A percentile compares a stretch with the other conserved stretches of the same genome.
Evolutionary conservation across 2,113 vertebrate genomes (phyloP).

Genomic region (Muntiacus muntjak): DNA sequence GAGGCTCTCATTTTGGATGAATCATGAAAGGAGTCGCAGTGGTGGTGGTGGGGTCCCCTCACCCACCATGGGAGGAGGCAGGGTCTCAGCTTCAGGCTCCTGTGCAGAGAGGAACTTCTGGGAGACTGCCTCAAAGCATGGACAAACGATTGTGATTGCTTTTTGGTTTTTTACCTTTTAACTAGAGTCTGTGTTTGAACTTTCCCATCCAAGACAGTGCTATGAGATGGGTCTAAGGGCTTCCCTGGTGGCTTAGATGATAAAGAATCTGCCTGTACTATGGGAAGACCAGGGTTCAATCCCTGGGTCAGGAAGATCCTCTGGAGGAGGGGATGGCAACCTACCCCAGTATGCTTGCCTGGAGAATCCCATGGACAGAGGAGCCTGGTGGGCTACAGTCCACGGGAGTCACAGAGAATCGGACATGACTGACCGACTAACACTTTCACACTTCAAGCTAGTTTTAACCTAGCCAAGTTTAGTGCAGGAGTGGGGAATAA

Average conservation of each 20-base stretch:
- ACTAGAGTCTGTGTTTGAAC: background rate
- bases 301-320: background rate
- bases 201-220: background rate
- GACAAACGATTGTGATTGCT: background rate
- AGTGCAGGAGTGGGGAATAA: background rate
- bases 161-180: background rate
- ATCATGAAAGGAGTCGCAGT: background rate
- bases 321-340: background rate
- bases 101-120: background rate
- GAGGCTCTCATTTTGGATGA: background rate
- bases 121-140: background rate
- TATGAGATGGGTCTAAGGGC: background rate
- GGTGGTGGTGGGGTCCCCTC: background rate
- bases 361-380: background rate
- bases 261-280: background rate
- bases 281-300: background rate
- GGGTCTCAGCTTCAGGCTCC: background rate
- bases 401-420: background rate
- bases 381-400: background rate
- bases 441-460: background rate
- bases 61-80: background rate
- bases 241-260: background rate
- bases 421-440: background rate
- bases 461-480: background rate
- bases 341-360: background rate